Conservation (phyloP, 2,888 invertebrate species). For the Zygothrica quintamaculata region DNA sequence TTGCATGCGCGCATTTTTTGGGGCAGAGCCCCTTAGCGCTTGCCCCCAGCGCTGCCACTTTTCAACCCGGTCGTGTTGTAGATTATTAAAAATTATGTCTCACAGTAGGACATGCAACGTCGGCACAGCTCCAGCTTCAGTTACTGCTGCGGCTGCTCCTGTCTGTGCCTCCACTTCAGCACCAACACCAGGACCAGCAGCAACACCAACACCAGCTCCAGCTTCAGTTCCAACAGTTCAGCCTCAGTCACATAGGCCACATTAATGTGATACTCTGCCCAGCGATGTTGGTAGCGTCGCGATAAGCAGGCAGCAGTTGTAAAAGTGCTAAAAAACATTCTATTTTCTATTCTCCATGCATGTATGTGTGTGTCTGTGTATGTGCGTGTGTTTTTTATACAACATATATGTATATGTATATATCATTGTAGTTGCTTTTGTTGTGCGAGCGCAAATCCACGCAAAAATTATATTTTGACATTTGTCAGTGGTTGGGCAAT, state of each 20-base stretch:
- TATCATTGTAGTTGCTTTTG: constrained; percentile 37
- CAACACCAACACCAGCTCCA: constrained; percentile 11
- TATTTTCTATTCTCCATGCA: constrained; percentile 28
- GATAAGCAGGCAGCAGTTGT: constrained; percentile 70
- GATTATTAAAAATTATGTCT: constrained; percentile 77
- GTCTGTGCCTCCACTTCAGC: not conserved
- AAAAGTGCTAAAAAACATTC: constrained; percentile 56
- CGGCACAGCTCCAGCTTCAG: constrained; percentile 28
- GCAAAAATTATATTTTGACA: constrained; percentile 76
- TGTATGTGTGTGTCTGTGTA: not conserved
- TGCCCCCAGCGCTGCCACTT: constrained; percentile 37
- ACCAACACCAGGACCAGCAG: constrained; percentile 18
- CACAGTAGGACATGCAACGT: constrained; percentile 73
- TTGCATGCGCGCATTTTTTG: constrained; percentile 70
- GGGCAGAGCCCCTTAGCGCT: constrained; percentile 27
- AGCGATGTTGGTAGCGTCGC: constrained; percentile 45
- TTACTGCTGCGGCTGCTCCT: constrained; percentile 22
- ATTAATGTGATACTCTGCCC: constrained; percentile 66
- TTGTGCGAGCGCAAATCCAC: constrained; percentile 63
- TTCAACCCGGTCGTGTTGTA: constrained; percentile 68
- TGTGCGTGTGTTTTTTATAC: constrained; percentile 9
- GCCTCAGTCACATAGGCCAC: constrained; percentile 71
- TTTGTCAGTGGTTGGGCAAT: constrained; percentile 54
- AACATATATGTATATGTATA: constrained; percentile 40
- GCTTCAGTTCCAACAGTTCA: constrained; percentile 13